phyloP scores from a whole-genome alignment of 1,140 invertebrate genomes.

The Potamilus streckersoni region DNA sequence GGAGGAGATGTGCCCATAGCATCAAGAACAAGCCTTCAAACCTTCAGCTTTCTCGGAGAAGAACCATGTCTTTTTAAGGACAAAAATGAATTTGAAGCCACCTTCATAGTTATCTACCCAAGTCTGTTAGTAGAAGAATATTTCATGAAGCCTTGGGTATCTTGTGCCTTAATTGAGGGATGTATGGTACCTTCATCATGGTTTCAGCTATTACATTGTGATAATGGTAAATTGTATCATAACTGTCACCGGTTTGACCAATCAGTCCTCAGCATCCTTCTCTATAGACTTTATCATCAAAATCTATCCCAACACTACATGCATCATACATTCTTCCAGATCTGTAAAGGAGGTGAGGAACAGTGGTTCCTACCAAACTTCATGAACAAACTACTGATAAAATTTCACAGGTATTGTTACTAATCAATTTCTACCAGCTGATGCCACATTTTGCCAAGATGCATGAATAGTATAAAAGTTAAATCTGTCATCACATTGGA shows the following conservation, averaged over 20 bases:
- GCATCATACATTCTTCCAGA: slow-evolving; percentile 16
- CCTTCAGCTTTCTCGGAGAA: slow-evolving; percentile 20
- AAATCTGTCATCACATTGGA: too few relatives aligned
- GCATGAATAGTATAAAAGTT: too few relatives aligned
- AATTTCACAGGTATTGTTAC: too few relatives aligned
- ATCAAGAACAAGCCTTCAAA: slow-evolving; percentile 17
- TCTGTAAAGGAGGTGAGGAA: slow-evolving; percentile 27
- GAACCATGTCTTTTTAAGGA: slow-evolving; percentile 18
- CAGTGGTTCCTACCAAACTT: slow-evolving; percentile 21
- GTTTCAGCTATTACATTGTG: slow-evolving; percentile 6
- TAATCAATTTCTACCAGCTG: too few relatives aligned
- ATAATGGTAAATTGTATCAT: slow-evolving; percentile 13
- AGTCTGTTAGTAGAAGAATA: slow-evolving; percentile 20
- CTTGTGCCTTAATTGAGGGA: slow-evolving; percentile 24
- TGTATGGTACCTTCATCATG: slow-evolving; percentile 19
- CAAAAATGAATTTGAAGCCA: slow-evolving; percentile 25
- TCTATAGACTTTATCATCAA: slow-evolving; percentile 13
- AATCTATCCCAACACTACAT: slow-evolving; percentile 13
- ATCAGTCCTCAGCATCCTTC: slow-evolving; percentile 27
- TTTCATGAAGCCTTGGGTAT: slow-evolving; percentile 26
- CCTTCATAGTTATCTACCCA: slow-evolving; percentile 26
- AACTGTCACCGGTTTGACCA: slow-evolving; percentile 32
- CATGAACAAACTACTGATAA: slow-evolving; percentile 9
- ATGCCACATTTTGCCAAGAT: too few relatives aligned
- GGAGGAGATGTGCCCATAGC: slow-evolving; percentile 12